Conservation (phyloP, 2,888 invertebrate species). For the Serripes groenlandicus region DNA sequence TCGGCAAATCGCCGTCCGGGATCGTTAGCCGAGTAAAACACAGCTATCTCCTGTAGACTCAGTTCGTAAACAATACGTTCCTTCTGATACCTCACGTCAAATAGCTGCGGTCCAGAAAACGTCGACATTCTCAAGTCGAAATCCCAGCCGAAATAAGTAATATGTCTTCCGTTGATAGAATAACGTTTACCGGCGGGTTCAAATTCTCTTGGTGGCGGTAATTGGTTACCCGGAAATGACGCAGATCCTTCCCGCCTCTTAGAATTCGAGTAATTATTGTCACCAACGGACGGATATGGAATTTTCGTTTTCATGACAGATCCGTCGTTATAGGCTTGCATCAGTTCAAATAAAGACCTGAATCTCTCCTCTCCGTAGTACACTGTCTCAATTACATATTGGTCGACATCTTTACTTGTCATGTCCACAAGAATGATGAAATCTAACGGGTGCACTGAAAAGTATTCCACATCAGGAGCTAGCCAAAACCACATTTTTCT, state of each 20-base stretch:
- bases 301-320: constrained; percentile 45
- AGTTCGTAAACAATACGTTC: constrained; percentile 83
- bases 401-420: constrained; percentile 64
- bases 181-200: constrained; percentile 82
- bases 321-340: constrained; percentile 57
- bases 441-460: constrained; percentile 75
- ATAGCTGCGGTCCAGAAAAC: constrained; percentile 75
- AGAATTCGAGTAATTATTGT: constrained; percentile 53
- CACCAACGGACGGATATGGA: constrained; percentile 37
- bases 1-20: constrained; percentile 70
- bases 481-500: constrained; percentile 75
- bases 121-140: constrained; percentile 80
- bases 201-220: constrained; percentile 71
- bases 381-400: constrained; percentile 69
- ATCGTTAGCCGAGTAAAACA: constrained; percentile 77
- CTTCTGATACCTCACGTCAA: constrained; percentile 75
- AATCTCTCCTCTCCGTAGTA: constrained; percentile 72
- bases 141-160: constrained; percentile 80
- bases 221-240: constrained; percentile 57
- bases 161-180: constrained; percentile 74
- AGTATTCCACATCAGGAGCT: constrained; percentile 69
- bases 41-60: constrained; percentile 80
- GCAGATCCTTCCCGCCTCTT: constrained; percentile 47
- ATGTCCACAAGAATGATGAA: constrained; percentile 77
- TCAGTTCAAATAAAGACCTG: constrained; percentile 65